Base-by-base conservation (phyloP, 2,888 invertebrate species). In the Tipula unca region DNA sequence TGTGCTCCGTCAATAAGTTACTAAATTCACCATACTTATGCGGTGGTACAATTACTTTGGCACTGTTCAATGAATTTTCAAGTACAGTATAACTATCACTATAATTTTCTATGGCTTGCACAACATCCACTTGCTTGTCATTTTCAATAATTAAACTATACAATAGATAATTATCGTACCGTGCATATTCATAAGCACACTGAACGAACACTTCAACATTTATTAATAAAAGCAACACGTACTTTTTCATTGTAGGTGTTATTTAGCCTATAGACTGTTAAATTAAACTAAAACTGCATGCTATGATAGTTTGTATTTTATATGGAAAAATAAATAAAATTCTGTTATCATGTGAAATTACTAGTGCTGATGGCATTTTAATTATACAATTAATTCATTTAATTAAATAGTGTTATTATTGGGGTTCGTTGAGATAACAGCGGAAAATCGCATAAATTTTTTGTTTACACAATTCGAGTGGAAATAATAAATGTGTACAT, bases 1-100 rank as follows among this genome's bases (percentile, higher is more conserved):
- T 87, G 32, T 87, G 87, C 20, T 86, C 36, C 14, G 86, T 86
- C 86, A 90, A 87, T 29, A 89, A 87, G 29, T 89, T 86, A 29
- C 88, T 14, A 42, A 86, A 82, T 14, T 86, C 86, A 14, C 20
- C 54, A 20, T 42, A 42, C 13, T 85, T 85, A 29, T 86, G 85
- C 2, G 86, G 86, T 39, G 86, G 84, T 1, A 86, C 86, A 36
- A 86, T 84, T 13, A 86, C 13, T 10, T 42, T 17, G 3, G 36
- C 25, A 85, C 17, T 48, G 17, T 48, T 48, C 14, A 29, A 14
- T 8, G 29, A 14, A 84, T 42, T 42, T 85, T 85, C 25, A 42
- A 85, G 42, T 42, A 85, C 25, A 29, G 5, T 42, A 85, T 42
- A 84, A 84, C 84, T 84, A 29, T 42, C 85, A 42, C 42, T 85